phyloP scores from a whole-genome alignment of 2,113 vertebrate genomes.

The Sterna hirundo region DNA sequence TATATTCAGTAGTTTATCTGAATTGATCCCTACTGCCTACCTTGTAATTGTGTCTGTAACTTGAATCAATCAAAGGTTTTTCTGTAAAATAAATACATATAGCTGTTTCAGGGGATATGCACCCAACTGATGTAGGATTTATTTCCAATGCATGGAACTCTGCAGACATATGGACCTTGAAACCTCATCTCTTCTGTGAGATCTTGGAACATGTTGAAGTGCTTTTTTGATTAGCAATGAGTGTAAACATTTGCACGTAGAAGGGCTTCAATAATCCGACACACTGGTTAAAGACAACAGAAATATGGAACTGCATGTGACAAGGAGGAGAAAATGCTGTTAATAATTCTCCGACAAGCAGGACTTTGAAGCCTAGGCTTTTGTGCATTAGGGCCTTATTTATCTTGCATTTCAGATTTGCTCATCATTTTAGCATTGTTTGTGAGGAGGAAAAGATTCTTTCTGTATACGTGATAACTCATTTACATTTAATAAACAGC shows the following conservation, averaged over 20 bases:
- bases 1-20: background rate
- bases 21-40: background rate
- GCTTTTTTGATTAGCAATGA: background rate
- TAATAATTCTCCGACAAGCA: background rate
- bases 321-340: background rate
- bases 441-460: background rate
- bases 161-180: background rate
- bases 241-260: background rate
- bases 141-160: background rate
- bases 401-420: background rate
- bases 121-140: background rate
- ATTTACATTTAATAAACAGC: background rate
- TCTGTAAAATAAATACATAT: background rate
- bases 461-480: background rate
- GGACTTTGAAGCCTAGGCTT: background rate
- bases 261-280: background rate
- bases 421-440: background rate
- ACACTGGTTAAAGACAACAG: background rate
- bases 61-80: background rate
- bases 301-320: background rate
- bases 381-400: background rate
- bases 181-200: background rate
- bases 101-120: background rate
- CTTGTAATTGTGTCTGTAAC: background rate
- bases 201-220: background rate